Percentiles rank a stretch among this genome's conserved stretches.
Evolutionary conservation across 2,888 invertebrate species (phyloP).

Genomic region (Ectemnius cavifrons): DNA sequence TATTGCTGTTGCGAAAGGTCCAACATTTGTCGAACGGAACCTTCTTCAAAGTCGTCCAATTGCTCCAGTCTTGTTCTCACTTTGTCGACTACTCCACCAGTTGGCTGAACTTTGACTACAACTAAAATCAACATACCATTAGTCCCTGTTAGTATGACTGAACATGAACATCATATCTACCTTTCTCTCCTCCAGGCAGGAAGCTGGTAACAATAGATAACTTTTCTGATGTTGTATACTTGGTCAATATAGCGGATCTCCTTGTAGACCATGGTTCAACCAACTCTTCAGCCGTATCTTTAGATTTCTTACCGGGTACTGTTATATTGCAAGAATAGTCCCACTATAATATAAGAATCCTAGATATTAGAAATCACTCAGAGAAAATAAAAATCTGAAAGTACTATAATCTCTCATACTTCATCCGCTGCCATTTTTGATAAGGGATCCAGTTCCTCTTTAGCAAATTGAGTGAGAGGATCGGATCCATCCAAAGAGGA

Average conservation of each 20-base stretch:
- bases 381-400: neutral
- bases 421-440: constrained; percentile 82
- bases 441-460: constrained; percentile 83
- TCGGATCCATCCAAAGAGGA: constrained; percentile 85
- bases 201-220: constrained; percentile 94
- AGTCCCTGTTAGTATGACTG: neutral
- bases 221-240: constrained; percentile 96
- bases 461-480: constrained; percentile 86
- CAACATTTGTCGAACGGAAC: constrained; percentile 90
- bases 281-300: constrained; percentile 76
- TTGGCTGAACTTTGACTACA: constrained; percentile 88
- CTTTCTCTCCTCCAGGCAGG: constrained; percentile 89
- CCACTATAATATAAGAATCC: constrained; percentile 68
- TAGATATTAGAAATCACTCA: too few relatives aligned
- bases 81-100: constrained; percentile 87
- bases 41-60: constrained; percentile 96
- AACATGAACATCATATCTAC: constrained; percentile 75
- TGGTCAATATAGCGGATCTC: constrained; percentile 88
- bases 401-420: constrained; percentile 62
- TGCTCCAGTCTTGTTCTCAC: constrained; percentile 95
- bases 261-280: constrained; percentile 89
- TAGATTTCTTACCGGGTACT: constrained; percentile 65
- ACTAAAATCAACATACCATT: constrained; percentile 79
- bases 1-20: constrained; percentile 97
- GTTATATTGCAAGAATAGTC: constrained; percentile 69